Percentiles rank a stretch among this genome's conserved stretches.
Evolutionary conservation across 2,888 invertebrate species (phyloP).

Genomic region (Bellardia bayeri): DNA sequence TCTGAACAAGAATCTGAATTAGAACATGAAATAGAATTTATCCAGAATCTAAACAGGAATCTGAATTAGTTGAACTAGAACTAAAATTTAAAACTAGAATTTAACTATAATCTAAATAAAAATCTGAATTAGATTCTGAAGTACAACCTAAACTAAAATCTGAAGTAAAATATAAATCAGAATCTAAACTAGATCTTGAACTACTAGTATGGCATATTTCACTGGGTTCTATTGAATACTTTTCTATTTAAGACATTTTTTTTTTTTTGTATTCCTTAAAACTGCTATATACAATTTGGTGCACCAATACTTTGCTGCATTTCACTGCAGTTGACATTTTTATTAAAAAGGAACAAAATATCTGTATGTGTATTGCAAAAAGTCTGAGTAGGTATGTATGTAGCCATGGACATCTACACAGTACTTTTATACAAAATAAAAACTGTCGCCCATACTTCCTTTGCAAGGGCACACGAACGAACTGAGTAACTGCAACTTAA

Average conservation of each 20-base stretch:
- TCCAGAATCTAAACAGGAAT: too few species aligned
- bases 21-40: too few species aligned
- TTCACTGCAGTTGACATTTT: constrained; percentile 64
- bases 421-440: not conserved
- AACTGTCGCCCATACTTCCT: constrained; percentile 12
- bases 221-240: too few species aligned
- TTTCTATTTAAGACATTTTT: not conserved
- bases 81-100: too few species aligned
- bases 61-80: too few species aligned
- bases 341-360: constrained; percentile 40
- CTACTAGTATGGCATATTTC: too few species aligned
- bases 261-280: not conserved
- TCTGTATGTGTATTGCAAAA: not conserved
- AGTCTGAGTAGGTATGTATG: not conserved
- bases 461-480: not conserved
- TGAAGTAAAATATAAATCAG: too few species aligned
- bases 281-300: not conserved
- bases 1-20: too few species aligned
- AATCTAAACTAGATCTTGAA: too few species aligned
- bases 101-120: too few species aligned
- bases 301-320: constrained; percentile 40
- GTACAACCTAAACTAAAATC: too few species aligned
- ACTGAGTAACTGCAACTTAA: constrained; percentile 57
- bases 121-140: too few species aligned
- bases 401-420: not conserved